Evolutionary conservation across 2,113 vertebrate genomes (phyloP).

Genomic region (Megaceryle maxima): DNA sequence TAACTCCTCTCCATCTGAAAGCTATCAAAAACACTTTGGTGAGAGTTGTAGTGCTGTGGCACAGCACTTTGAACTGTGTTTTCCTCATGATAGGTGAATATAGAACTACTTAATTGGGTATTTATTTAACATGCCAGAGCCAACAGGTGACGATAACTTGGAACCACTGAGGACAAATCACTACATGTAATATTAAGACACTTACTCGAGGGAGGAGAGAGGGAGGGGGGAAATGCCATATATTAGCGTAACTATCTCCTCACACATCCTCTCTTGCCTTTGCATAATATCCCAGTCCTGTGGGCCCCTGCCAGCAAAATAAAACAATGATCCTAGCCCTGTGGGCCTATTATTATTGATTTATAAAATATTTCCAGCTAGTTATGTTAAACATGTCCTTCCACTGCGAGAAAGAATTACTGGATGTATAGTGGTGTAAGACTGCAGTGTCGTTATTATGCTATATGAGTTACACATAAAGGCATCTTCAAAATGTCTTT

Average conservation of each 20-base stretch:
- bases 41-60: background rate
- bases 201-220: background rate
- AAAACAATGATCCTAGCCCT: background rate
- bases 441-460: background rate
- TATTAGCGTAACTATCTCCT: conserved; percentile 30
- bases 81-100: background rate
- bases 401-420: background rate
- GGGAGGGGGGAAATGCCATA: background rate
- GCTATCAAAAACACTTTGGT: rapidly evolving
- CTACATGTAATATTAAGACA: background rate
- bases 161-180: conserved; percentile 6
- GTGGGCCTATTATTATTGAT: background rate
- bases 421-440: background rate
- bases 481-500: conserved; percentile 21
- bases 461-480: background rate
- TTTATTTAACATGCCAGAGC: background rate
- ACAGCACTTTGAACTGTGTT: background rate
- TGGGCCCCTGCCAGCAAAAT: conserved; percentile 8
- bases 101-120: background rate
- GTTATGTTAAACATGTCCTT: background rate
- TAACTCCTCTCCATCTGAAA: background rate
- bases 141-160: conserved; percentile 14
- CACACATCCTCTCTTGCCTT: background rate
- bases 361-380: background rate
- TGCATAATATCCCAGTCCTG: background rate